These are phyloP conservation scores for Vollenhovia emeryi DNA, from an alignment of 1,140 invertebrate species.

Conservation along the genomic window DNA sequence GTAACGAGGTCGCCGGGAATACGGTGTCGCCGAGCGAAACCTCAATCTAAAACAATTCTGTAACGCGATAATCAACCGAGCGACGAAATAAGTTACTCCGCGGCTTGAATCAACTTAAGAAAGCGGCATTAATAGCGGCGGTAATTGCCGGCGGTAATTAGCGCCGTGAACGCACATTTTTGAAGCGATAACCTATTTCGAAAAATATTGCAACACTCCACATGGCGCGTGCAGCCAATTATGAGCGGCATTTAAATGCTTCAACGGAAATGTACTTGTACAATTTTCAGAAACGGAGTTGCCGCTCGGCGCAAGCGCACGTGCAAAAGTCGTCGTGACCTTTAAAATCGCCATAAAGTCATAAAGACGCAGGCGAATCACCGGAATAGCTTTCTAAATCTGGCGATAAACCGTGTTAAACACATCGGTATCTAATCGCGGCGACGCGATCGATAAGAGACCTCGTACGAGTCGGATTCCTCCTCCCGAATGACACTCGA, in stretches of 20 bases:
- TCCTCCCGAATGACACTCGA: background rate
- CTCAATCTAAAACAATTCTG: conserved; percentile 2
- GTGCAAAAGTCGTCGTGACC: conserved; percentile 4
- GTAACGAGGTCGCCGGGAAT: conserved; percentile 35
- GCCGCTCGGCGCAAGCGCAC: background rate
- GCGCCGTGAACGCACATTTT: background rate
- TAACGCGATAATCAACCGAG: conserved; percentile 17
- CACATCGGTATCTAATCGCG: conserved; percentile 28
- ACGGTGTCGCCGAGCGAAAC: conserved; percentile 5
- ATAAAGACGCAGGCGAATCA: background rate
- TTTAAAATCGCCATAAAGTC: background rate
- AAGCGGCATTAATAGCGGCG: background rate
- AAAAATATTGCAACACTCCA: background rate
- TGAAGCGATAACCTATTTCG: background rate
- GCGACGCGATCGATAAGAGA: conserved; percentile 20
- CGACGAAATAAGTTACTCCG: background rate
- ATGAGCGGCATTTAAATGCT: background rate
- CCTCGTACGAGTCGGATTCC: background rate
- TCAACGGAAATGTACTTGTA: background rate
- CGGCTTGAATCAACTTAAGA: background rate
- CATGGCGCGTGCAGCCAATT: no score
- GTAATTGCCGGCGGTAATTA: background rate
- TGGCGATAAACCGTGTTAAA: background rate
- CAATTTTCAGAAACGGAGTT: background rate
- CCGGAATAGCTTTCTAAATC: conserved; percentile 31